These are phyloP conservation scores for Nyctereutes procyonoides DNA, from an alignment of 2,113 vertebrate genomes.

Conservation along the genomic window DNA sequence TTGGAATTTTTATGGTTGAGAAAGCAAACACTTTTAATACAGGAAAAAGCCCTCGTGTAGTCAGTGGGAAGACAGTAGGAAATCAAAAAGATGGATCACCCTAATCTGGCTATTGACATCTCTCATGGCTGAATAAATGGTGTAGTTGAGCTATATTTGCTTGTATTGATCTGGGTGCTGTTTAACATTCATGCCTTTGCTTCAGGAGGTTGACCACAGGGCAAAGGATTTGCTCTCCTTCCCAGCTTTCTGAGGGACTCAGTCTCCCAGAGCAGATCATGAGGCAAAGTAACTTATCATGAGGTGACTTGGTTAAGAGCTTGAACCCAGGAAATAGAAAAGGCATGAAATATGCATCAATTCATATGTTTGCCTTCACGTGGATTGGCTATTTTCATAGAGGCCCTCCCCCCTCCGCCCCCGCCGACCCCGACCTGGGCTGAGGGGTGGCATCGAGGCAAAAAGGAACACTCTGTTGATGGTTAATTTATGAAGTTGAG, in stretches of 20 bases:
- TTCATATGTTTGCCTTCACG: background rate
- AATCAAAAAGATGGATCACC: conserved; percentile 98
- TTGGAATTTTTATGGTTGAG: conserved; percentile 95
- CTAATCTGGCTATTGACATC: conserved; percentile 98
- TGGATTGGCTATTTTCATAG: background rate
- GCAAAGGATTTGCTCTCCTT: conserved; percentile 90
- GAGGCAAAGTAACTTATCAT: conserved; percentile 87
- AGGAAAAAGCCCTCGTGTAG: conserved; percentile 91
- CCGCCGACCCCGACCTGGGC: background rate
- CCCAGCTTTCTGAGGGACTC: conserved; percentile 87
- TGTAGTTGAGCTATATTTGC: conserved; percentile 98
- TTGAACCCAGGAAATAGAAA: conserved; percentile 77
- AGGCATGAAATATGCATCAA: conserved; percentile 74
- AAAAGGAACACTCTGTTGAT: background rate
- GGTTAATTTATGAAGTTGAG: conserved; percentile 44
- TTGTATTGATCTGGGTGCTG: conserved; percentile 94
- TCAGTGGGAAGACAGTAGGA: conserved; percentile 92
- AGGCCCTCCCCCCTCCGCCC: rapidly evolving
- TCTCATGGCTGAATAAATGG: conserved; percentile 99
- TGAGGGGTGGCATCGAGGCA: background rate
- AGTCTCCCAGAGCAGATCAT: conserved; percentile 84
- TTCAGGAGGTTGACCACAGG: conserved; percentile 92
- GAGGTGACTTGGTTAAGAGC: conserved; percentile 84
- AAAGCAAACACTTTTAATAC: conserved; percentile 95
- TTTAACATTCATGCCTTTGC: conserved; percentile 96